These are phyloP conservation scores for Clarias magur DNA, from an alignment of 2,113 vertebrate species.

Conservation along the genomic window DNA sequence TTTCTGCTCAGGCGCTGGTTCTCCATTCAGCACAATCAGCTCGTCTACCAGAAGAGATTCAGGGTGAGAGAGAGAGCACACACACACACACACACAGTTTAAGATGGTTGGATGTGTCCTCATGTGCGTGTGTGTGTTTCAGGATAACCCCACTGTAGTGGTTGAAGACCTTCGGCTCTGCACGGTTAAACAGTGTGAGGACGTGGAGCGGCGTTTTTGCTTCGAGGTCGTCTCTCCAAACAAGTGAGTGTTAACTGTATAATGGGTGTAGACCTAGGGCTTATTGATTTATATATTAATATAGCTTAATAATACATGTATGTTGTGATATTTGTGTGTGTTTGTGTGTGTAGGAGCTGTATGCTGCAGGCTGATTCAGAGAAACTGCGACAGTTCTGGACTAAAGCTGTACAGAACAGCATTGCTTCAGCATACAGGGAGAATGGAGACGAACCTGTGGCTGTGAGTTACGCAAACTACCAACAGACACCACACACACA, in stretches of 20 bases:
- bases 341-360: constrained; percentile 79
- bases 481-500: constrained; percentile 1
- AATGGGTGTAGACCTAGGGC: neutral
- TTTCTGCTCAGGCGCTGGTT: constrained; percentile 90
- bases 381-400: constrained; percentile 93
- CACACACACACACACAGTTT: constrained; percentile 23
- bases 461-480: constrained; percentile 1
- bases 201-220: constrained; percentile 93
- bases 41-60: constrained; percentile 98
- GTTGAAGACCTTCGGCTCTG: constrained; percentile 94
- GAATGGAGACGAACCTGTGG: constrained; percentile 78
- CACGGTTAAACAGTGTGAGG: constrained; percentile 95
- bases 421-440: constrained; percentile 95
- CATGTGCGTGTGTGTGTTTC: constrained; percentile 24
- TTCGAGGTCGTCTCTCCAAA: constrained; percentile 97
- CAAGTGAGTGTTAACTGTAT: constrained; percentile 76
- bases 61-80: constrained; percentile 75
- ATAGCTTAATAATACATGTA: no score
- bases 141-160: constrained; percentile 95
- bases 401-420: constrained; percentile 94
- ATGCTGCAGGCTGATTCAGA: constrained; percentile 97
- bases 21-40: constrained; percentile 97
- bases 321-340: neutral
- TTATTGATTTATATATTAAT: neutral
- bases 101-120: neutral